Conservation (phyloP, 2,797 vertebrate genomes). For the Catharus ustulatus region DNA sequence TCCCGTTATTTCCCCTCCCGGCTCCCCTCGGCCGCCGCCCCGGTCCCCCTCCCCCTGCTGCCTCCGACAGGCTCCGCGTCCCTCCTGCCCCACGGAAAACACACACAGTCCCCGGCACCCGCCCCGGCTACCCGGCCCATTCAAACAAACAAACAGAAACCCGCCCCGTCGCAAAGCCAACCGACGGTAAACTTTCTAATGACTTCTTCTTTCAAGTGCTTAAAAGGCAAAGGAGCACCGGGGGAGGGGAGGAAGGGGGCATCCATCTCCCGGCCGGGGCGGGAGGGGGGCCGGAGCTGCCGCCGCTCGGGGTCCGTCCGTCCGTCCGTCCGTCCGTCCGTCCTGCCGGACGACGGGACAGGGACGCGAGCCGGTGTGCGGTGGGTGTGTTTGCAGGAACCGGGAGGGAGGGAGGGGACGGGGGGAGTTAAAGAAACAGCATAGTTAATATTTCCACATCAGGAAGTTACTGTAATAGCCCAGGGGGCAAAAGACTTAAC, state of each 20-base stretch:
- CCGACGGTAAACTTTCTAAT: conserved; percentile 44
- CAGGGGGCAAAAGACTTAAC: conserved; percentile 65
- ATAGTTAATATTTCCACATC: conserved; percentile 67
- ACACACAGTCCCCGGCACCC: neutral
- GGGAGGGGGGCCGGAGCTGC: neutral
- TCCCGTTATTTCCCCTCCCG: neutral
- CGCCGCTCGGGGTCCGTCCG: neutral
- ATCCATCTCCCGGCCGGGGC: neutral
- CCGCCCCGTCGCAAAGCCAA: conserved; percentile 35
- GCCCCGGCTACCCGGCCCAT: conserved; percentile 23
- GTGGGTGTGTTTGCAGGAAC: conserved; percentile 33
- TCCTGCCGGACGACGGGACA: neutral
- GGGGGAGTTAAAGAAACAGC: conserved; percentile 51
- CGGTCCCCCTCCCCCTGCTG: neutral
- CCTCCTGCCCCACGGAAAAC: neutral
- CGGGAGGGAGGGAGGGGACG: neutral
- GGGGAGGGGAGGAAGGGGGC: neutral
- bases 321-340: neutral
- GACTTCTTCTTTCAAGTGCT: conserved; percentile 42
- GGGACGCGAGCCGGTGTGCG: neutral
- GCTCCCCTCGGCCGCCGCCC: neutral
- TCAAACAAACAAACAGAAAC: conserved; percentile 54
- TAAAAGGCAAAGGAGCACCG: conserved; percentile 18
- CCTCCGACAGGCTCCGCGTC: neutral
- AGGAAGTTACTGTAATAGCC: conserved; percentile 71